Evolutionary conservation across 2,888 invertebrate genomes (phyloP).

Genomic region (Tyria jacobaeae): DNA sequence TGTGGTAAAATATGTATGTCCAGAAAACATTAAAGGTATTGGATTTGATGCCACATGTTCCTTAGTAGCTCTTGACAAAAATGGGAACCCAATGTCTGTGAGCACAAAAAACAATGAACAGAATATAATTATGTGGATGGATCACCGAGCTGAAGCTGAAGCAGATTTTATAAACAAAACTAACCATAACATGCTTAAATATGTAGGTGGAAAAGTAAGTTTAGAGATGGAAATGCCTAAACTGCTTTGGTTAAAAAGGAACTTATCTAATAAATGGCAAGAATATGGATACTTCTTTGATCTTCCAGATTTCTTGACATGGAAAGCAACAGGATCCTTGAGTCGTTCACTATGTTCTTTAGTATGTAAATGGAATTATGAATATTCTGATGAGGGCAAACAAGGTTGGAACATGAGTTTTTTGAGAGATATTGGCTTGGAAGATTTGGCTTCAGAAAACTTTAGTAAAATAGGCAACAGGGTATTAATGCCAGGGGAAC

Average conservation of each 20-base stretch:
- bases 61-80: constrained; percentile 91
- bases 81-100: constrained; percentile 90
- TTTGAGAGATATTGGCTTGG: constrained; percentile 90
- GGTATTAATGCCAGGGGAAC: constrained; percentile 90
- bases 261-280: constrained; percentile 89
- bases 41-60: constrained; percentile 99
- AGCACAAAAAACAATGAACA: constrained; percentile 89
- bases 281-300: constrained; percentile 94
- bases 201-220: constrained; percentile 96
- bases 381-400: constrained; percentile 87
- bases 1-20: constrained; percentile 84
- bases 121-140: constrained; percentile 97
- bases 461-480: constrained; percentile 90
- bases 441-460: constrained; percentile 89
- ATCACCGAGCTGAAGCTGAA: constrained; percentile 94
- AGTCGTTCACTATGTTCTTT: constrained; percentile 95
- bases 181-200: constrained; percentile 91
- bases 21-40: constrained; percentile 91
- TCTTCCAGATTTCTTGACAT: constrained; percentile 97
- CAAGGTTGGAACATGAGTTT: constrained; percentile 91
- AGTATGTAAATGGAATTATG: constrained; percentile 98
- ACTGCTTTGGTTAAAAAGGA: constrained; percentile 95
- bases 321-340: constrained; percentile 93
- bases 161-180: constrained; percentile 92
- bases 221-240: constrained; percentile 99